phyloP scores from a whole-genome alignment of 2,797 vertebrate genomes.

The Fistularia commersonii region DNA sequence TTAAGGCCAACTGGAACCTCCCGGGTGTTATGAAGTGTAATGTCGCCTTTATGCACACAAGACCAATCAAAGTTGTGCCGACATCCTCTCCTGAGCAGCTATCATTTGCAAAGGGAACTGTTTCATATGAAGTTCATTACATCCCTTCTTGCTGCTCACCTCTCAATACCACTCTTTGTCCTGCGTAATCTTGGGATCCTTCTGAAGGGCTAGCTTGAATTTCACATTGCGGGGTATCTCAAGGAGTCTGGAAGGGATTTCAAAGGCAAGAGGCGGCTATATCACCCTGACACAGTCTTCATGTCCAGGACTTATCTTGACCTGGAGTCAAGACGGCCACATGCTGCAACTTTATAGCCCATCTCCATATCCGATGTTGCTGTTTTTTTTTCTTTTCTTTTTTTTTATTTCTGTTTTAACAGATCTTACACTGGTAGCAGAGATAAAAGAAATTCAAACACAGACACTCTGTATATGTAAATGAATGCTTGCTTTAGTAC shows the following conservation, averaged over 20 bases:
- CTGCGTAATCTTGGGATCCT: slow-evolving; percentile 67
- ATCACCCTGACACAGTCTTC: slow-evolving; percentile 64
- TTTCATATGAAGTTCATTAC: slow-evolving; percentile 75
- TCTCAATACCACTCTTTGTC: slow-evolving; percentile 78
- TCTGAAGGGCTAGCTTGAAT: slow-evolving; percentile 73
- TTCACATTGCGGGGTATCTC: slow-evolving; percentile 75
- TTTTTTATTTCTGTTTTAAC: slow-evolving; percentile 23
- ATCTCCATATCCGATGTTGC: slow-evolving; percentile 40
- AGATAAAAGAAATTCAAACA: slow-evolving; percentile 4
- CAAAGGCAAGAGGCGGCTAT: slow-evolving; percentile 68
- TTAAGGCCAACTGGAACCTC: background rate
- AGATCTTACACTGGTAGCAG: slow-evolving; percentile 29
- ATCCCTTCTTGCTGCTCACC: slow-evolving; percentile 61
- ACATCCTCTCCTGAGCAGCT: slow-evolving; percentile 43
- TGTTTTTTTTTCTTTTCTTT: no score
- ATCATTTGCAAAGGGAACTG: slow-evolving; percentile 65
- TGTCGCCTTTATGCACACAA: slow-evolving; percentile 33
- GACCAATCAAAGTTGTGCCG: slow-evolving; percentile 51
- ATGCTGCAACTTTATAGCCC: slow-evolving; percentile 57
- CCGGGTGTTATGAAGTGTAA: slow-evolving; percentile 10
- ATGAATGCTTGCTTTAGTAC: background rate
- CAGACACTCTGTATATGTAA: background rate
- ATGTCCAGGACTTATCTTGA: slow-evolving; percentile 70
- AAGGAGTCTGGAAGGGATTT: slow-evolving; percentile 72
- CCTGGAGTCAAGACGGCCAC: slow-evolving; percentile 64